phyloP scores from a whole-genome alignment of 53 echinoderm and acorn worm species.

The Apostichopus leukothele region DNA sequence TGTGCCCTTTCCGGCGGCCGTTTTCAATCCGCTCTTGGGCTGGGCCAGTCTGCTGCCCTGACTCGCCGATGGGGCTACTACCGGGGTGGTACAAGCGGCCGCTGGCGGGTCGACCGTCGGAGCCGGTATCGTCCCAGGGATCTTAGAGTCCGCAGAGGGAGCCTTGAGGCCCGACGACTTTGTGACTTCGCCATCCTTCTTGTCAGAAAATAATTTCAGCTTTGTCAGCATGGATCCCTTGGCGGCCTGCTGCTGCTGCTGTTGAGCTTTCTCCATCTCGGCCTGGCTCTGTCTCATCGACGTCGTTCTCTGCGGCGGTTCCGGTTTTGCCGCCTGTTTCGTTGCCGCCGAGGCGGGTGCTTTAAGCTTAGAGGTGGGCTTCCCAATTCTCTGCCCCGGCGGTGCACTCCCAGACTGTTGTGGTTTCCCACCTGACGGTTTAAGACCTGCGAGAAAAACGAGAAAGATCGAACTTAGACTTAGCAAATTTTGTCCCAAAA shows the following conservation, averaged over 20 bases:
- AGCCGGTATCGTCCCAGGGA: background rate
- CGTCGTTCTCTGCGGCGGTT: slow-evolving; percentile 44
- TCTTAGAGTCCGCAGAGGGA: background rate
- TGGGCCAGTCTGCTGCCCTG: slow-evolving; percentile 45
- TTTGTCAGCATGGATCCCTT: slow-evolving; percentile 96
- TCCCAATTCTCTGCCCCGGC: slow-evolving; percentile 51
- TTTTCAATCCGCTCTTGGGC: slow-evolving; percentile 19
- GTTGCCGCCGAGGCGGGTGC: slow-evolving; percentile 23
- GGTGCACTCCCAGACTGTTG: slow-evolving; percentile 25
- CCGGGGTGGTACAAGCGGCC: slow-evolving; percentile 16
- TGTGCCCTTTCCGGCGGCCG: background rate
- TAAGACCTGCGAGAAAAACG: background rate
- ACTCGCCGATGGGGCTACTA: slow-evolving; percentile 51
- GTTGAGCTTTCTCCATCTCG: slow-evolving; percentile 61
- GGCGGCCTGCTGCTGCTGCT: slow-evolving; percentile 41
- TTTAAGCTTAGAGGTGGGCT: slow-evolving; percentile 52
- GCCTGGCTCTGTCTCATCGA: slow-evolving; percentile 53
- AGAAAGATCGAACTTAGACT: no score
- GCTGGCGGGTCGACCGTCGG: slow-evolving; percentile 15
- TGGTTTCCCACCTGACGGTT: slow-evolving; percentile 1
- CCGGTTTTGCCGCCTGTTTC: slow-evolving; percentile 32
- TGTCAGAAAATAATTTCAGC: slow-evolving; percentile 66
- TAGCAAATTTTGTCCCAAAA: no score
- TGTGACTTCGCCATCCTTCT: slow-evolving; percentile 56
- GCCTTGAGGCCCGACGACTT: slow-evolving; percentile 18